Conservation (phyloP, 1,140 invertebrate genomes). For the Drosophila yakuba region DNA sequence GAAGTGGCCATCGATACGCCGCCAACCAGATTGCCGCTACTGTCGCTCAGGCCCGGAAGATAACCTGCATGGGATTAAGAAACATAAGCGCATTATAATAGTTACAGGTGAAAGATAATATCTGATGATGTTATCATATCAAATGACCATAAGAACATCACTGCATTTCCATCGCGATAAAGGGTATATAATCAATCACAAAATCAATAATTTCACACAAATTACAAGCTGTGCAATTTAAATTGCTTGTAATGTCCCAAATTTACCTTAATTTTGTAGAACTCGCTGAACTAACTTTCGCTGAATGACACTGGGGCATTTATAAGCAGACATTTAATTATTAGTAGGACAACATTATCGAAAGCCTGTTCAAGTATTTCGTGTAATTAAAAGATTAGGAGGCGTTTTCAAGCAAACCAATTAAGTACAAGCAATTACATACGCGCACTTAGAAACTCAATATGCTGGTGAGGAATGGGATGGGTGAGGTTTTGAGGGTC, state of each 20-base stretch:
- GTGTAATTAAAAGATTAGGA: slow-evolving; percentile 20
- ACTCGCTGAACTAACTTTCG: background rate
- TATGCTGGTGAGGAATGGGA: background rate
- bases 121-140: too few species aligned
- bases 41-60: slow-evolving; percentile 62
- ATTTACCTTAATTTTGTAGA: too few species aligned
- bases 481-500: background rate
- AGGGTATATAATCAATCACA: too few species aligned
- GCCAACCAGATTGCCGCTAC: slow-evolving; percentile 61
- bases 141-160: too few species aligned
- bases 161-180: too few species aligned
- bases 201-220: background rate
- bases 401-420: slow-evolving; percentile 8
- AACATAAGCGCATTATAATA: background rate
- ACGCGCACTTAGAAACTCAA: slow-evolving; percentile 6
- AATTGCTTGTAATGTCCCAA: too few species aligned
- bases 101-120: background rate
- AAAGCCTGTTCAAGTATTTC: slow-evolving; percentile 1
- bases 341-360: slow-evolving; percentile 1
- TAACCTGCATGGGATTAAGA: slow-evolving; percentile 47
- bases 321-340: slow-evolving; percentile 8
- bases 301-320: background rate
- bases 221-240: background rate
- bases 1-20: slow-evolving; percentile 31
- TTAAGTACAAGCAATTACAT: background rate